Conservation (phyloP, 2,113 vertebrate genomes). For the Solea senegalensis region DNA sequence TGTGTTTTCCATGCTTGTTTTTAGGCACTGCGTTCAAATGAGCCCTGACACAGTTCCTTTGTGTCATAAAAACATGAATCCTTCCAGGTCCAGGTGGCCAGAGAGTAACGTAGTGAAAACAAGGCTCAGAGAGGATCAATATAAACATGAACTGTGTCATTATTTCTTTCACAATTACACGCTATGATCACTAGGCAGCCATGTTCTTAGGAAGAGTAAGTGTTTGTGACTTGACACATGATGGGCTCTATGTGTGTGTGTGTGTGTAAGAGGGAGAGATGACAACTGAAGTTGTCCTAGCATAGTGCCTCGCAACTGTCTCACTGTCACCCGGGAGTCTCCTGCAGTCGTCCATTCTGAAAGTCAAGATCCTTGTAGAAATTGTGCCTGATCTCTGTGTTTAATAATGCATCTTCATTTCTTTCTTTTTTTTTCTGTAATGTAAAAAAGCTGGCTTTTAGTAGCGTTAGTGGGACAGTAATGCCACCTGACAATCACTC, state of each 20-base stretch:
- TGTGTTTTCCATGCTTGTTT: no score
- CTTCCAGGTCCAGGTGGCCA: no score
- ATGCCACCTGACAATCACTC: constrained; percentile 82
- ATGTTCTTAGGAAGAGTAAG: no score
- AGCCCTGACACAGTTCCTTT: no score
- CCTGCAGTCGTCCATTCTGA: constrained; percentile 50
- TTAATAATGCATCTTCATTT: constrained; percentile 78
- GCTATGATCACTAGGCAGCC: no score
- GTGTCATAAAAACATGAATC: no score
- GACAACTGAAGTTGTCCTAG: constrained; percentile 22
- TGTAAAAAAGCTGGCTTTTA: constrained; percentile 80
- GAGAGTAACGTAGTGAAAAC: no score
- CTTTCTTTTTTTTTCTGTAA: constrained; percentile 69
- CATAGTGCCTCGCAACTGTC: constrained; percentile 23
- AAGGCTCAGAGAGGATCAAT: no score
- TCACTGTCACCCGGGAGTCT: constrained; percentile 51
- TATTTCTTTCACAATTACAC: no score
- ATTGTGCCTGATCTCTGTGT: constrained; percentile 73
- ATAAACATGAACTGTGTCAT: no score
- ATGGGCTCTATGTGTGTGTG: background rate
- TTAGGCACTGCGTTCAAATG: no score
- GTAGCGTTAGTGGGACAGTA: constrained; percentile 74
- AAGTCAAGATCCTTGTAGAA: constrained; percentile 71
- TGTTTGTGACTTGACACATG: no score
- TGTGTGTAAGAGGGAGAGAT: background rate